A percentile compares a stretch with the other conserved stretches of the same genome.
These are phyloP conservation scores for Ophioderma brevispina DNA, from an alignment of 35 echinoderm and acorn worm species.

Conservation along the genomic window DNA sequence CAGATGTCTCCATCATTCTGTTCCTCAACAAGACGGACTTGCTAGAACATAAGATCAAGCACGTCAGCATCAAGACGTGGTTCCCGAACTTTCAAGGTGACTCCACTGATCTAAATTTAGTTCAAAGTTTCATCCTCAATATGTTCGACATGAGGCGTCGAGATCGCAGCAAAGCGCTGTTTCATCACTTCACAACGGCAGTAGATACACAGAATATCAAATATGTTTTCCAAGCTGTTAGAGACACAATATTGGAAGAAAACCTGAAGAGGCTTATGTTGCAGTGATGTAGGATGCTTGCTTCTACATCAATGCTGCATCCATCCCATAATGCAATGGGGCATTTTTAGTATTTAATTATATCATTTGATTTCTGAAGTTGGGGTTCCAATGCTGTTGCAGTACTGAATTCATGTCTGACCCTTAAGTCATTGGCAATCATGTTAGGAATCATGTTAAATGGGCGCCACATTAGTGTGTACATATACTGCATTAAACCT, in stretches of 20 bases:
- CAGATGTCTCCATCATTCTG: constrained; percentile 87
- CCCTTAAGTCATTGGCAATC: too few relatives aligned
- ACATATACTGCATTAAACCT: too few relatives aligned
- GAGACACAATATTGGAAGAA: constrained; percentile 93
- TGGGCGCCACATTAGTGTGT: too few relatives aligned
- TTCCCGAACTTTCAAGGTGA: constrained; percentile 85
- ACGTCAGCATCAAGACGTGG: constrained; percentile 89
- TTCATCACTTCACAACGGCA: constrained; percentile 98
- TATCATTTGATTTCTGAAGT: too few relatives aligned
- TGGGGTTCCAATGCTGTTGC: too few relatives aligned
- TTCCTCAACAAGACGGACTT: constrained; percentile 99
- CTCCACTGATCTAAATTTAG: constrained; percentile 51
- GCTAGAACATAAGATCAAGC: constrained; percentile 81
- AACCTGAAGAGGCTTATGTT: constrained; percentile 88
- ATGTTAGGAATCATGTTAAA: too few relatives aligned
- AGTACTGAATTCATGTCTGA: too few relatives aligned
- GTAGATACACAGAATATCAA: constrained; percentile 95
- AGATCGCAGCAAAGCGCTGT: constrained; percentile 81
- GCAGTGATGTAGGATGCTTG: constrained; percentile 18
- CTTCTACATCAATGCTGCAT: too few relatives aligned
- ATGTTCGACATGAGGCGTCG: constrained; percentile 91
- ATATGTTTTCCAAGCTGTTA: constrained; percentile 92
- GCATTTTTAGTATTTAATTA: too few relatives aligned
- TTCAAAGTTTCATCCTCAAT: constrained; percentile 92
- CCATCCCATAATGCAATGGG: too few relatives aligned